Conservation (phyloP, 2,888 invertebrate species). For the Tolmerus cingulatus region DNA sequence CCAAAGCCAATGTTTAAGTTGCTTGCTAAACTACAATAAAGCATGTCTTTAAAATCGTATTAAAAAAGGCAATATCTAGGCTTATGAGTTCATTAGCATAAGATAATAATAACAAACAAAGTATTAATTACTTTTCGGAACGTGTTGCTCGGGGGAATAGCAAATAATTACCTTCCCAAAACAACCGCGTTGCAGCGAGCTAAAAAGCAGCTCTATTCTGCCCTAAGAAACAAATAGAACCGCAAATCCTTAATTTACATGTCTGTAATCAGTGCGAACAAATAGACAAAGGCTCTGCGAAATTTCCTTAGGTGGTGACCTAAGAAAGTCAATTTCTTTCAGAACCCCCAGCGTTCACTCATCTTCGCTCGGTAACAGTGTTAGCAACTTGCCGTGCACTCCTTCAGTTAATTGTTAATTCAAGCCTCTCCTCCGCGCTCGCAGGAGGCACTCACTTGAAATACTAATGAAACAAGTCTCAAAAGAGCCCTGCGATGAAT, state of each 20-base stretch:
- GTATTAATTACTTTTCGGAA: not conserved
- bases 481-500: constrained; percentile 24
- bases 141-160: not conserved
- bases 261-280: constrained; percentile 18
- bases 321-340: constrained; percentile 33
- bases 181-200: not conserved
- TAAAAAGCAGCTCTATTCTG: not conserved
- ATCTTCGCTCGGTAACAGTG: constrained; percentile 17
- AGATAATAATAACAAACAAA: not conserved
- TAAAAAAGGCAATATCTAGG: not conserved
- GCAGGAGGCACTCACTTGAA: constrained; percentile 22
- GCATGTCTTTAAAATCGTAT: not conserved
- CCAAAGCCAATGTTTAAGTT: not conserved
- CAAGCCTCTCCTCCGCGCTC: not conserved
- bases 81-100: not conserved
- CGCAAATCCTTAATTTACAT: constrained; percentile 10
- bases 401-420: constrained; percentile 35
- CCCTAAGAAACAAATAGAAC: not conserved
- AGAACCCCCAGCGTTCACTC: not conserved
- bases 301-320: not conserved
- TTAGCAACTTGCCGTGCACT: not conserved
- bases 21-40: not conserved
- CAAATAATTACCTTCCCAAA: not conserved
- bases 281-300: not conserved
- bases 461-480: constrained; percentile 26